phyloP scores from a whole-genome alignment of 2,888 invertebrate species.

The Pseudococcus viburni region DNA sequence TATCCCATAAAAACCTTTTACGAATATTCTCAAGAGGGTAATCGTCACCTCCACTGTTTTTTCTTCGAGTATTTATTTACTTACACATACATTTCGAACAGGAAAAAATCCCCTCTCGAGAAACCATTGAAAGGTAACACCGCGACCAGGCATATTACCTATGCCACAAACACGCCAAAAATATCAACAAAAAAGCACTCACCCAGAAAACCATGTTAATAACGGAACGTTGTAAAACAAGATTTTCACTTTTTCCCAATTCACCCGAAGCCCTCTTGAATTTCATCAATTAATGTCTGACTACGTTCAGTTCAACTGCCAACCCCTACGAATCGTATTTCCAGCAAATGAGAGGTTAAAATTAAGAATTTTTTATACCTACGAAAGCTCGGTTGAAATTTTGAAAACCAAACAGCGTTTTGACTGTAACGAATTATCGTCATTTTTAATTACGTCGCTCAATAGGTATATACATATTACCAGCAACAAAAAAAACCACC shows the following conservation, averaged over 20 bases:
- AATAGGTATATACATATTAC: not conserved
- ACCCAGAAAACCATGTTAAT: not conserved
- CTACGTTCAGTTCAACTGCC: not conserved
- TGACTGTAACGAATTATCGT: conserved; percentile 7
- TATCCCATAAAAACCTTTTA: not conserved
- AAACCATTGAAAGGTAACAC: not conserved
- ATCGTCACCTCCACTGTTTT: conserved; percentile 10
- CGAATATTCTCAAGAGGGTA: conserved; percentile 19
- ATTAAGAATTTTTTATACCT: conserved; percentile 5
- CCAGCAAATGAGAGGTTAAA: not conserved
- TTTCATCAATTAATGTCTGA: conserved; percentile 30
- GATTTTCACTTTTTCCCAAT: not conserved
- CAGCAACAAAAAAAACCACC: not conserved
- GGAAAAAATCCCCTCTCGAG: not conserved
- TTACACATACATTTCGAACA: not conserved
- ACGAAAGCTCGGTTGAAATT: conserved; percentile 27
- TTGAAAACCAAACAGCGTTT: not conserved
- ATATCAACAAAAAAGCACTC: conserved; percentile 15
- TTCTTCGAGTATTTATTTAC: not conserved
- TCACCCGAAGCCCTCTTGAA: conserved; percentile 16
- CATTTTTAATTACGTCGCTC: conserved; percentile 5
- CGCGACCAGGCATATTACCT: too few relatives aligned
- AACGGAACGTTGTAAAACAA: conserved; percentile 53
- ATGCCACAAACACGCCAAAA: not conserved
- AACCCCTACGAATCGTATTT: not conserved